Conservation (phyloP, 1,140 invertebrate genomes). For the Drosophila santomea region DNA sequence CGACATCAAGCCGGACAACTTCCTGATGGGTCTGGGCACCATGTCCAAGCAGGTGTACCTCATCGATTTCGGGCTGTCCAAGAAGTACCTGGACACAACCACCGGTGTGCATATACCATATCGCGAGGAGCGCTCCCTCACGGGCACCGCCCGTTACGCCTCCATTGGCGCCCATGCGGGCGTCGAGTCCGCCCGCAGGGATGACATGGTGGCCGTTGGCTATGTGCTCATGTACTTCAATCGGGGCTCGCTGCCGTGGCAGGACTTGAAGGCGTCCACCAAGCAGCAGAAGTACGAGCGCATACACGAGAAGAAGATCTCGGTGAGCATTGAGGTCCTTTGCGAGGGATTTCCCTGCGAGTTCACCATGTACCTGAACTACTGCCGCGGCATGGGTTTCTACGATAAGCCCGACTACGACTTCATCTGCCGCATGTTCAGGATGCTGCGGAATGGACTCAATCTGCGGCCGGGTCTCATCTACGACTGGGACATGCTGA, state of each 20-base stretch:
- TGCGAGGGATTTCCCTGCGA: constrained; percentile 97
- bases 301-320: constrained; percentile 98
- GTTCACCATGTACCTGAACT: constrained; percentile 98
- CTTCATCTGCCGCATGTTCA: constrained; percentile 96
- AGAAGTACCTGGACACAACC: constrained; percentile 95
- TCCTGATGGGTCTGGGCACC: constrained; percentile 97
- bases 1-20: constrained; percentile 98
- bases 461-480: constrained; percentile 98
- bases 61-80: constrained; percentile 98
- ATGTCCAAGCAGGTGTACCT: constrained; percentile 97
- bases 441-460: constrained; percentile 88
- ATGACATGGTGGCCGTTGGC: constrained; percentile 97
- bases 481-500: constrained; percentile 99
- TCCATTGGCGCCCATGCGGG: constrained; percentile 98
- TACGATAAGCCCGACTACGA: constrained; percentile 98
- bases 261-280: constrained; percentile 95
- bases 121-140: constrained; percentile 97
- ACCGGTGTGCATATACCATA: constrained; percentile 95
- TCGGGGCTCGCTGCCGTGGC: constrained; percentile 96
- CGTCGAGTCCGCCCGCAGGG: constrained; percentile 93
- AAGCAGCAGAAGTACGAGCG: constrained; percentile 98
- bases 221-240: constrained; percentile 98
- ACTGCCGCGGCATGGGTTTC: constrained; percentile 96
- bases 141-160: constrained; percentile 97
- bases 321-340: constrained; percentile 95